Base-by-base conservation (phyloP, 2,888 invertebrate genomes). In the Scaptomyza polygonia region DNA sequence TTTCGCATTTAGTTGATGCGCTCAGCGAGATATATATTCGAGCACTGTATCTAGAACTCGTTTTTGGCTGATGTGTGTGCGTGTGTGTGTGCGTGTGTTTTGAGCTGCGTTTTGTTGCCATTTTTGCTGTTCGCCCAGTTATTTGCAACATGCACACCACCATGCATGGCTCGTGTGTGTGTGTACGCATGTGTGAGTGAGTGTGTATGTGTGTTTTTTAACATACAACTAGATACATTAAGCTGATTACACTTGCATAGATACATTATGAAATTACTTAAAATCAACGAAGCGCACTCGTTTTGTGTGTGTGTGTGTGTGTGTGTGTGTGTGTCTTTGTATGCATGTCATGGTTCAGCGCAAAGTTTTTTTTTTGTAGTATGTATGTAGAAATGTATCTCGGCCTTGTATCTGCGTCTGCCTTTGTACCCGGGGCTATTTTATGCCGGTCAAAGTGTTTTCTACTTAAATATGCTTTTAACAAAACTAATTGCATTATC, bases 131-230 rank as follows among this genome's bases (percentile, higher is more conserved):
- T 67, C 78, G 67, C 84, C 84, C 76, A 84, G 80, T 73, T 76
- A 67, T 80, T 86, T 88, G 84, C 84, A 88, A 86, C 86, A 72
- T 86, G 80, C 88, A 84, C 78, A 82, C 82, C 70, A 77, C 57
- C 74, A 67, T 64, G 49, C 66, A 62, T 45, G 59, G 65, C 34
- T 59, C 40, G 39, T 67, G 71, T 62, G 39, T 67, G 71, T 62
- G 51, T 21, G 40, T 43, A 53, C 55, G 45, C 67, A 56, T 55
- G 61, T 65, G 59, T 67, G 76, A 59, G 69, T 58, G 76, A 25
- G 65, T 18, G 40, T 55, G 54, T 36, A 62, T n/a, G n/a, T n/a
- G n/a, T n/a, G n/a, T n/a, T 34, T 66, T 18, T 66, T 14, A 43
- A 57, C 29, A 36, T 49, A 62, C 52, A 58, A 49, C 48, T 18